Base-by-base conservation (phyloP, 2,888 invertebrate species). In the Oscheius myriophilus region DNA sequence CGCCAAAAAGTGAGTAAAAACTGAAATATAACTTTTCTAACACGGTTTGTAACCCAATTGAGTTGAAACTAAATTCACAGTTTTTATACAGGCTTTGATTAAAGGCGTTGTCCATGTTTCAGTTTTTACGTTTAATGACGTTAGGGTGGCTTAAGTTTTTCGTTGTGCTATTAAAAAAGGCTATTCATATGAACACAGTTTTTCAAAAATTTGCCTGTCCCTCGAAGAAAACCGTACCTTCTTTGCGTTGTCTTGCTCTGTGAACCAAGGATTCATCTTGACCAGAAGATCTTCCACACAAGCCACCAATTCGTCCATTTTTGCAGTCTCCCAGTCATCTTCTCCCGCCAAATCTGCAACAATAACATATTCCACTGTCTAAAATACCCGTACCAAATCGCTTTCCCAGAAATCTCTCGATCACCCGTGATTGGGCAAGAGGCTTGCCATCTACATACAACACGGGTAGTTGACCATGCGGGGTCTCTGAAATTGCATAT, bases 221-320 rank as follows among this genome's bases (percentile, higher is more conserved):
- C n/a, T n/a, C n/a, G n/a, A n/a, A n/a, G n/a, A n/a, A n/a, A n/a
- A n/a, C n/a, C n/a, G n/a, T 63, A 74, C 78, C 73, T 79, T 79
- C 64, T 81, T 81, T 0, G 78, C 76, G 33, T 76, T 75, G 52
- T 79, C 78, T 39, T 81, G 74, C 52, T 81, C 80, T 25, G 78
- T 75, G 70, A 81, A 78, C 81, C 81, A 81, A 9, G 79, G 78
- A 4, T 75, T 70, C 23, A 78, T 75, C 52, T 81, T 74, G 61
- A 75, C 74, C 51, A 79, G 73, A n/a, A 79, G 71, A 61, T 81
- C 81, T 54, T 81, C 81, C 0, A 79, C 78, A 42, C 77, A 78
- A 25, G 72, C 67, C 18, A 77, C 77, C 23, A 75, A 64, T 65
- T 77, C 78, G 49, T 78, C 78, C 67, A 78, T 76, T 63, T 79